Evolutionary conservation across 2,888 invertebrate species (phyloP).

Genomic region (Hypsopygia costalis): DNA sequence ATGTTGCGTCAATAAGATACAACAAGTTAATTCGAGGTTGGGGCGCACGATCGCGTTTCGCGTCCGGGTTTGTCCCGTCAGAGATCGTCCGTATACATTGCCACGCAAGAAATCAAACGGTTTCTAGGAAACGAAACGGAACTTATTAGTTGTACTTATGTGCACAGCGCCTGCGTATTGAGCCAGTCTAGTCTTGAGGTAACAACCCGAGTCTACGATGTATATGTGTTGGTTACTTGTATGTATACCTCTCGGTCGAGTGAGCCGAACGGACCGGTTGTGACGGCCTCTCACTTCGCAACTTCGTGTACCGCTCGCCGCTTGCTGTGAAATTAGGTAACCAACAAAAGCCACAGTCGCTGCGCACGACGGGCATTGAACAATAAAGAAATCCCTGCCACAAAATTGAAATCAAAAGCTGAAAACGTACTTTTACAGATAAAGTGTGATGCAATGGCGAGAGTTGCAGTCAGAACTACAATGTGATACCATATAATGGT

Average conservation of each 20-base stretch:
- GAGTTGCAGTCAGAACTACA: conserved; percentile 34
- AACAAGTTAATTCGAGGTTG: conserved; percentile 69
- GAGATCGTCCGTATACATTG: conserved; percentile 41
- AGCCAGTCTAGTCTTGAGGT: conserved; percentile 31
- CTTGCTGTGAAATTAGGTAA: conserved; percentile 77
- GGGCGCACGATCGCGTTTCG: conserved; percentile 64
- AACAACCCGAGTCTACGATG: conserved; percentile 43
- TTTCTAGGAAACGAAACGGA: conserved; percentile 41
- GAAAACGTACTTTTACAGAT: conserved; percentile 31
- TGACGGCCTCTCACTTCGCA: conserved; percentile 78
- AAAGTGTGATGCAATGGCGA: conserved; percentile 40
- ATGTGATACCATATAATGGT: conserved; percentile 33
- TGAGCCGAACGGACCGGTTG: conserved; percentile 71
- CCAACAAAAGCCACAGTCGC: conserved; percentile 67
- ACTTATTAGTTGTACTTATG: conserved; percentile 35
- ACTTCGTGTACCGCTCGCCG: conserved; percentile 66
- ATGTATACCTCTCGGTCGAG: conserved; percentile 67
- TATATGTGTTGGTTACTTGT: conserved; percentile 47
- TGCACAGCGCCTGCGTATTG: conserved; percentile 24
- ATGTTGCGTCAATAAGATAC: conserved; percentile 77
- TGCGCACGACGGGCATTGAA: conserved; percentile 51
- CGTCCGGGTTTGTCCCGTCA: conserved; percentile 70
- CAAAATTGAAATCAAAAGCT: conserved; percentile 39
- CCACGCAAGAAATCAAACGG: conserved; percentile 28
- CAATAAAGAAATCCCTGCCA: conserved; percentile 55